A percentile compares a stretch with the other conserved stretches of the same genome.
Evolutionary conservation across 2,797 vertebrate species (phyloP).

Genomic region (Octomys mimax): DNA sequence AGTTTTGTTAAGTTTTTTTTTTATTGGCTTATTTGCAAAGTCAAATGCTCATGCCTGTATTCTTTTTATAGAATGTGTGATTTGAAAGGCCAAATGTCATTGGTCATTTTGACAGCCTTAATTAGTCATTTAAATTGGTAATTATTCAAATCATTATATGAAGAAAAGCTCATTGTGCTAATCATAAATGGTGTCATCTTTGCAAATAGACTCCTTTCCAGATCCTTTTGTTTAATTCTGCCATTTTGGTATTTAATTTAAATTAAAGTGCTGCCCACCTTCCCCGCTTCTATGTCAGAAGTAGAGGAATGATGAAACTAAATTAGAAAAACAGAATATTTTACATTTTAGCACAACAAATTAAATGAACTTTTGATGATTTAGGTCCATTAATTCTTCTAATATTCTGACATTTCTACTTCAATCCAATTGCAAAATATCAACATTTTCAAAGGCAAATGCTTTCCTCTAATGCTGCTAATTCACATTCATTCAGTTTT

Average conservation of each 20-base stretch:
- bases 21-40: constrained; percentile 65
- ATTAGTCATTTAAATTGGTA: constrained; percentile 74
- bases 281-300: constrained; percentile 33
- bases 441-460: constrained; percentile 62
- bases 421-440: constrained; percentile 54
- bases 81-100: constrained; percentile 59
- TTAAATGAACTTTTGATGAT: constrained; percentile 52
- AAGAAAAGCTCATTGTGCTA: constrained; percentile 71
- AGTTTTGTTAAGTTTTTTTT: constrained; percentile 74
- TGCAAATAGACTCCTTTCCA: constrained; percentile 13
- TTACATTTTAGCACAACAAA: constrained; percentile 49
- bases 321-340: constrained; percentile 56
- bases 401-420: constrained; percentile 37
- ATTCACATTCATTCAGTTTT: constrained; percentile 82
- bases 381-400: constrained; percentile 42
- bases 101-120: constrained; percentile 77
- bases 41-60: constrained; percentile 47
- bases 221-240: constrained; percentile 66
- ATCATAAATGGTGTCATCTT: constrained; percentile 70
- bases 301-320: constrained; percentile 20
- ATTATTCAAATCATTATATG: constrained; percentile 69
- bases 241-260: constrained; percentile 56
- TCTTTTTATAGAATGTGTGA: constrained; percentile 67
- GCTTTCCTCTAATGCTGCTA: constrained; percentile 50
- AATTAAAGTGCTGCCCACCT: constrained; percentile 32